A percentile compares a stretch with the other conserved stretches of the same genome.
Conservation (phyloP, 2,113 vertebrate species). For the Axis porcinus region DNA sequence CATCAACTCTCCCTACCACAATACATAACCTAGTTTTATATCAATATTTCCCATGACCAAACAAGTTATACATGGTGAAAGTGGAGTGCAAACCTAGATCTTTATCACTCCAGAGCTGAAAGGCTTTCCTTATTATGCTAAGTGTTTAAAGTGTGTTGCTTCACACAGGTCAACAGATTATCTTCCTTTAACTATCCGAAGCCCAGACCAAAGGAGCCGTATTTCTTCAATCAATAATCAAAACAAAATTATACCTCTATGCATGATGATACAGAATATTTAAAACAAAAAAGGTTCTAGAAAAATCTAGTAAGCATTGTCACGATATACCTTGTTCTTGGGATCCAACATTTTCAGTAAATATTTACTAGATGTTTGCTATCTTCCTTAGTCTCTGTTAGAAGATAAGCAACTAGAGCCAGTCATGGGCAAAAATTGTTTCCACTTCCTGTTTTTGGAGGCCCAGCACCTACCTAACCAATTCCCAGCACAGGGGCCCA, state of each 20-base stretch:
- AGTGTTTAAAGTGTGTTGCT: neutral
- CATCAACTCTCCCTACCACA: neutral
- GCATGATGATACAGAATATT: neutral
- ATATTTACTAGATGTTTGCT: neutral
- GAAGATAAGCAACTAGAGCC: neutral
- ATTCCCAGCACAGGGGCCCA: neutral
- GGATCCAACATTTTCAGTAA: neutral
- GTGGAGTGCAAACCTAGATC: neutral
- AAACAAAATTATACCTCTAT: neutral
- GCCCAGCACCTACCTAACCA: neutral
- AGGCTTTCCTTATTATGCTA: neutral
- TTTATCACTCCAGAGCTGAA: neutral
- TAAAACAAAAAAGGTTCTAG: neutral
- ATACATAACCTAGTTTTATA: neutral
- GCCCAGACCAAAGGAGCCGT: neutral
- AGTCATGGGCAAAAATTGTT: neutral
- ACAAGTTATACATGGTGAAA: neutral
- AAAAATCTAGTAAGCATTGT: neutral
- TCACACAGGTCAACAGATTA: neutral
- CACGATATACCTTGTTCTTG: neutral
- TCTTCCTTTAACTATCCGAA: neutral
- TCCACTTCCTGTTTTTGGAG: neutral
- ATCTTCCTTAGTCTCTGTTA: neutral
- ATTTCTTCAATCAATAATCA: neutral
- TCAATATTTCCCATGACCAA: neutral